These are phyloP conservation scores for Kradibia gibbosae DNA, from an alignment of 1,140 invertebrate genomes.

Conservation along the genomic window DNA sequence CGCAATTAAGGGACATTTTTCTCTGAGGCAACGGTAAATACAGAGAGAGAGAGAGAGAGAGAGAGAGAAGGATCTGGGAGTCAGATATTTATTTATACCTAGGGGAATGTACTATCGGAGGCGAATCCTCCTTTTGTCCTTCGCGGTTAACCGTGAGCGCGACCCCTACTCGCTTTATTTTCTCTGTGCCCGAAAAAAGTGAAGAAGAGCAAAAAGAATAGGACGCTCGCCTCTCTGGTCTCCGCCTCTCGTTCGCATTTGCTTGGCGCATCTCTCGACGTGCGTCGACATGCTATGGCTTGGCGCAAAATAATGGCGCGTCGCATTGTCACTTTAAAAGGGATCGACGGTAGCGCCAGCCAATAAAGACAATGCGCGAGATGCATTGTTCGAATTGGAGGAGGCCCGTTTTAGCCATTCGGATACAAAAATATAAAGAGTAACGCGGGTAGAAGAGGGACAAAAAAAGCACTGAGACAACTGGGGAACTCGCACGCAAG, in stretches of 20 bases:
- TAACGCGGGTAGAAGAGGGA: background rate
- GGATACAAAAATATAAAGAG: slow-evolving; percentile 33
- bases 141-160: slow-evolving; percentile 4
- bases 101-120: slow-evolving; percentile 13
- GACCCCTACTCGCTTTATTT: too few species aligned
- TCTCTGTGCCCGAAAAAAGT: slow-evolving; percentile 4
- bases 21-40: too few species aligned
- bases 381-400: slow-evolving; percentile 47
- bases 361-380: slow-evolving; percentile 50
- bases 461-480: too few species aligned
- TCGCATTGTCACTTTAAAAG: slow-evolving; percentile 47
- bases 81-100: slow-evolving; percentile 42
- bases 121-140: slow-evolving; percentile 28
- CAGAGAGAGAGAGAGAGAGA: background rate
- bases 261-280: background rate
- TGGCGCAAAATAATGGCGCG: slow-evolving; percentile 48
- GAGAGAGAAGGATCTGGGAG: background rate
- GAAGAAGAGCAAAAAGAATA: background rate
- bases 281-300: background rate
- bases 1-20: background rate
- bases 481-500: background rate
- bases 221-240: background rate
- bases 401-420: slow-evolving; percentile 20
- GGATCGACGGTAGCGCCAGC: slow-evolving; percentile 8
- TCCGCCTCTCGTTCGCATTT: background rate